Evolutionary conservation across 2,888 invertebrate genomes (phyloP).

Genomic region (Aproaerema taeniolella): DNA sequence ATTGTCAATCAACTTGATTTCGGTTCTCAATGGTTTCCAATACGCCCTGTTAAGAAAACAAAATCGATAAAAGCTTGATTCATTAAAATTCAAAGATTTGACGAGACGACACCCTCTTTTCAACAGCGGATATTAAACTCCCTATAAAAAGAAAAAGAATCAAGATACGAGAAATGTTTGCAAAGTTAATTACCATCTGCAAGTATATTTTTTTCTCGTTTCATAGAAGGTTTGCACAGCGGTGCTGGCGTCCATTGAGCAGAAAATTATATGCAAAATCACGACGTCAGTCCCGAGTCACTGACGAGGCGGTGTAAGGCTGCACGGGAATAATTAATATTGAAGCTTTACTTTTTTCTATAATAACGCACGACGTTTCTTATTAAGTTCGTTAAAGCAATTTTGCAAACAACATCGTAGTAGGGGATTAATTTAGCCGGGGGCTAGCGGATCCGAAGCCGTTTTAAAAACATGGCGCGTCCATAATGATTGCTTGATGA

Average conservation of each 20-base stretch:
- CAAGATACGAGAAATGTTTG: no score
- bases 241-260: slow-evolving; percentile 54
- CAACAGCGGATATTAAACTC: no score
- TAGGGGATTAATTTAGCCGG: slow-evolving; percentile 64
- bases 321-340: slow-evolving; percentile 59
- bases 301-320: slow-evolving; percentile 38
- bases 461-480: slow-evolving; percentile 73
- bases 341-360: slow-evolving; percentile 44
- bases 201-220: neutral
- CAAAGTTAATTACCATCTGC: slow-evolving; percentile 3
- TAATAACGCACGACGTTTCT: slow-evolving; percentile 42
- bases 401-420: slow-evolving; percentile 57
- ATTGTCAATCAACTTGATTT: no score
- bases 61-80: no score
- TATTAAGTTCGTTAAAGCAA: slow-evolving; percentile 46
- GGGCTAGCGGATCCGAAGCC: slow-evolving; percentile 57
- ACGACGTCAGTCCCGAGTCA: slow-evolving; percentile 63
- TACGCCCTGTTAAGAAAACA: no score
- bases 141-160: no score
- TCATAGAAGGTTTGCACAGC: slow-evolving; percentile 22
- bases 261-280: slow-evolving; percentile 73
- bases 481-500: slow-evolving; percentile 72
- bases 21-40: no score
- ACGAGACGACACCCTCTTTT: no score
- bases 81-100: no score